Conservation (phyloP, 2,888 invertebrate genomes). For the Thelaira solivaga region DNA sequence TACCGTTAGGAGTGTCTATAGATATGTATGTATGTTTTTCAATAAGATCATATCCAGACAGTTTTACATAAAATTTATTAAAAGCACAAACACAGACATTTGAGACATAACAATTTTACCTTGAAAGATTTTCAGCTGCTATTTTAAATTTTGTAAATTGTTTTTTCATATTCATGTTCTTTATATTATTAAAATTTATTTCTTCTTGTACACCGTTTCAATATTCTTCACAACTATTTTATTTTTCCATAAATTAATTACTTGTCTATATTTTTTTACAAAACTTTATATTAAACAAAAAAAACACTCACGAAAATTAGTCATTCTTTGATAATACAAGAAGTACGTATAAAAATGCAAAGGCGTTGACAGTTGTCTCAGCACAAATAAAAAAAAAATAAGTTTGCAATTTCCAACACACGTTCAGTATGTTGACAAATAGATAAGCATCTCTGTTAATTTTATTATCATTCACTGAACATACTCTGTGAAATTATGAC, state of each 20-base stretch:
- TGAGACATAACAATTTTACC: slow-evolving; percentile 68
- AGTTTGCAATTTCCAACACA: slow-evolving; percentile 10
- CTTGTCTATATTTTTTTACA: slow-evolving; percentile 29
- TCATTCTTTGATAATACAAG: slow-evolving; percentile 65
- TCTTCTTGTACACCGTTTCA: slow-evolving; percentile 38
- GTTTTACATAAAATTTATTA: slow-evolving; percentile 16
- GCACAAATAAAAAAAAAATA: slow-evolving; percentile 36
- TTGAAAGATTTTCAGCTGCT: slow-evolving; percentile 76
- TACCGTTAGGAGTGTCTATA: background rate
- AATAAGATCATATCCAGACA: too few species aligned
- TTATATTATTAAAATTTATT: slow-evolving; percentile 21
- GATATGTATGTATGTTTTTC: slow-evolving; percentile 9
- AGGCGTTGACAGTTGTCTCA: slow-evolving; percentile 56
- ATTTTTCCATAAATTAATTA: slow-evolving; percentile 30
- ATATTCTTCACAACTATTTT: slow-evolving; percentile 41
- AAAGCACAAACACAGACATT: slow-evolving; percentile 15
- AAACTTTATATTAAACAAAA: slow-evolving; percentile 57
- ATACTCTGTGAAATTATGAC: slow-evolving; percentile 11
- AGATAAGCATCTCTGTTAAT: slow-evolving; percentile 28
- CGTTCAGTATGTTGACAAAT: slow-evolving; percentile 9
- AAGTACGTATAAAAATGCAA: slow-evolving; percentile 60
- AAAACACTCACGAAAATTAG: slow-evolving; percentile 66
- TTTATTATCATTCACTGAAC: slow-evolving; percentile 34
- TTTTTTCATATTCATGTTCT: slow-evolving; percentile 73
- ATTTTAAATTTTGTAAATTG: slow-evolving; percentile 77